A percentile compares a stretch with the other conserved stretches of the same genome.
Conservation (phyloP, 30 jellyfish, hydroid and myxozoan species). For the Chrysaora quinquecirrha region DNA sequence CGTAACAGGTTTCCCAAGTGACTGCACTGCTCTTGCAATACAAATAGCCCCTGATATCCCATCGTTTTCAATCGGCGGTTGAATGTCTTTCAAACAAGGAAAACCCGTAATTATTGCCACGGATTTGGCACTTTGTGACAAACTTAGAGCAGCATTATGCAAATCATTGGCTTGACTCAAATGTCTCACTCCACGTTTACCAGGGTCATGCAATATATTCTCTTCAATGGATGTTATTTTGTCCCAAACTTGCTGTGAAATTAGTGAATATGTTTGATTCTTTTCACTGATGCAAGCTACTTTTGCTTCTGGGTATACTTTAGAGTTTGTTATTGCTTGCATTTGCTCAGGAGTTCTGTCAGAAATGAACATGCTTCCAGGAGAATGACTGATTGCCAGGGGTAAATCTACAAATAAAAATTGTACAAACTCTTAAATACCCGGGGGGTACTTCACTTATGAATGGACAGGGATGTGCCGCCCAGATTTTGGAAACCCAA, state of each 20-base stretch:
- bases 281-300: constrained; percentile 66
- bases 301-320: constrained; percentile 71
- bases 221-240: constrained; percentile 37
- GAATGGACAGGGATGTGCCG: too few species aligned
- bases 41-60: constrained; percentile 89
- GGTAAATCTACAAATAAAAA: constrained; percentile 57
- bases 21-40: constrained; percentile 83
- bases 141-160: constrained; percentile 70
- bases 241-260: constrained; percentile 57
- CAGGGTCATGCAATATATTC: constrained; percentile 66
- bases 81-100: constrained; percentile 59
- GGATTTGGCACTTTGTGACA: constrained; percentile 70
- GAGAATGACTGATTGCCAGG: constrained; percentile 81
- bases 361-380: constrained; percentile 82
- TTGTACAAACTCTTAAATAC: too few species aligned
- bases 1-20: constrained; percentile 74
- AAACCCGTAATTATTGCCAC: constrained; percentile 84
- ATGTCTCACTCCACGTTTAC: constrained; percentile 65
- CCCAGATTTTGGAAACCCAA: too few species aligned
- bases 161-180: constrained; percentile 58
- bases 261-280: constrained; percentile 49
- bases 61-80: constrained; percentile 85
- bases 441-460: too few species aligned
- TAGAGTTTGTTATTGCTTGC: constrained; percentile 33
- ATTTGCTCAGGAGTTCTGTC: constrained; percentile 64